These are phyloP conservation scores for Fabriciana adippe DNA, from an alignment of 2,888 invertebrate species.

Conservation along the genomic window DNA sequence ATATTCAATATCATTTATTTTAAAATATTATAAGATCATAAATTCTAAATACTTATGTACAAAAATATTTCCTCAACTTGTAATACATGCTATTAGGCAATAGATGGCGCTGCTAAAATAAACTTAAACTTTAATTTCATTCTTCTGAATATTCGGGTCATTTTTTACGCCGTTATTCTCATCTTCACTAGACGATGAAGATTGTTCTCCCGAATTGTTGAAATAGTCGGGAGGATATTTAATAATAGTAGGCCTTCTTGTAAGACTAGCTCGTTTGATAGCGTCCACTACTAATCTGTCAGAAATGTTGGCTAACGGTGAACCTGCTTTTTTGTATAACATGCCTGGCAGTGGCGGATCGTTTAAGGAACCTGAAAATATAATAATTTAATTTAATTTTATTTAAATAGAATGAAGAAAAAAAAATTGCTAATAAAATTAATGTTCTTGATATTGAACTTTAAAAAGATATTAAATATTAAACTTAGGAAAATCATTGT, in stretches of 20 bases:
- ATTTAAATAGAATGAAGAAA: background rate
- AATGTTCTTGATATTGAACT: background rate
- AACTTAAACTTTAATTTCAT: constrained; percentile 12
- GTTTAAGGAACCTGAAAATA: constrained; percentile 55
- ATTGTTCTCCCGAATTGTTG: constrained; percentile 58
- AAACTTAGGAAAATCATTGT: too few relatives aligned
- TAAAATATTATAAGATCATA: too few relatives aligned
- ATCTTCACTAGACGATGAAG: constrained; percentile 70
- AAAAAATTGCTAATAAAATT: background rate
- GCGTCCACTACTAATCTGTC: constrained; percentile 73
- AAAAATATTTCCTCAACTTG: background rate
- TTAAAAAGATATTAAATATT: too few relatives aligned
- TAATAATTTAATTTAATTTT: constrained; percentile 2
- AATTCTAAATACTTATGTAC: too few relatives aligned
- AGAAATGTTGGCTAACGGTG: constrained; percentile 60
- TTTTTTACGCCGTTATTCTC: constrained; percentile 44
- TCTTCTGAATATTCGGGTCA: background rate
- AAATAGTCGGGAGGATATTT: constrained; percentile 74
- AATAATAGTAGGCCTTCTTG: constrained; percentile 62
- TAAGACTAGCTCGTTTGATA: constrained; percentile 67
- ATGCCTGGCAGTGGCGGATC: constrained; percentile 55
- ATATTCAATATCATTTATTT: too few relatives aligned
- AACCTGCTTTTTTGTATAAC: constrained; percentile 48
- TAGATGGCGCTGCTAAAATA: constrained; percentile 54
- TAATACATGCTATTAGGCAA: constrained; percentile 47